Evolutionary conservation across 2,113 vertebrate species (phyloP).

Genomic region (Zapornia atra): DNA sequence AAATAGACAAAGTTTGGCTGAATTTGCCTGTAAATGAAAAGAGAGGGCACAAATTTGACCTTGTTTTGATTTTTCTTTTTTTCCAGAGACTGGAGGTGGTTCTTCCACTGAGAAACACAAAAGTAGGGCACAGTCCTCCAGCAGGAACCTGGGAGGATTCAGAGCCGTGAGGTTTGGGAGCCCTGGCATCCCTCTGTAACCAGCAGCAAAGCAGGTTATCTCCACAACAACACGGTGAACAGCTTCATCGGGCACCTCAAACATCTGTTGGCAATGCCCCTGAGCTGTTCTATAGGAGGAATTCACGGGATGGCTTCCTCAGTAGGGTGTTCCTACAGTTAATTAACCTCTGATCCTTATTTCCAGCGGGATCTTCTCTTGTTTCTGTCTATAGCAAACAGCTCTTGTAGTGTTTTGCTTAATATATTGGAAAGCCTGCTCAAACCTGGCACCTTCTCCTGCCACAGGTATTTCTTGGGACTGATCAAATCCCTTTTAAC

Average conservation of each 20-base stretch:
- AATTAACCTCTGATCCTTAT: conserved; percentile 35
- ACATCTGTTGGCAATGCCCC: background rate
- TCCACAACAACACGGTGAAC: background rate
- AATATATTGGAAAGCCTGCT: background rate
- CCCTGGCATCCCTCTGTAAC: background rate
- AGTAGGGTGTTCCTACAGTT: background rate
- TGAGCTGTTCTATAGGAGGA: background rate
- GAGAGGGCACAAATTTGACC: background rate
- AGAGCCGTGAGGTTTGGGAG: background rate
- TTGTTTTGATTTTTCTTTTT: background rate
- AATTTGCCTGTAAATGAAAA: conserved; percentile 20
- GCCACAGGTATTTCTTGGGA: background rate
- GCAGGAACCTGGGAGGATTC: background rate
- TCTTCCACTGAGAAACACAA: background rate
- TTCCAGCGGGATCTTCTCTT: background rate
- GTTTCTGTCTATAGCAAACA: background rate
- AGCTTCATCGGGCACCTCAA: background rate
- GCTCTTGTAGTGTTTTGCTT: background rate
- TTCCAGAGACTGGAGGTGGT: background rate
- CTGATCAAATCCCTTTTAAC: background rate
- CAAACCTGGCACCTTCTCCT: background rate
- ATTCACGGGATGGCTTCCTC: background rate
- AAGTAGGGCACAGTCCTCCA: conserved; percentile 12
- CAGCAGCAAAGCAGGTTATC: conserved; percentile 3
- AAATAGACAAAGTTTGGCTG: conserved; percentile 1